phyloP scores from a whole-genome alignment of 2,888 invertebrate genomes.

The Dorcus hopei region DNA sequence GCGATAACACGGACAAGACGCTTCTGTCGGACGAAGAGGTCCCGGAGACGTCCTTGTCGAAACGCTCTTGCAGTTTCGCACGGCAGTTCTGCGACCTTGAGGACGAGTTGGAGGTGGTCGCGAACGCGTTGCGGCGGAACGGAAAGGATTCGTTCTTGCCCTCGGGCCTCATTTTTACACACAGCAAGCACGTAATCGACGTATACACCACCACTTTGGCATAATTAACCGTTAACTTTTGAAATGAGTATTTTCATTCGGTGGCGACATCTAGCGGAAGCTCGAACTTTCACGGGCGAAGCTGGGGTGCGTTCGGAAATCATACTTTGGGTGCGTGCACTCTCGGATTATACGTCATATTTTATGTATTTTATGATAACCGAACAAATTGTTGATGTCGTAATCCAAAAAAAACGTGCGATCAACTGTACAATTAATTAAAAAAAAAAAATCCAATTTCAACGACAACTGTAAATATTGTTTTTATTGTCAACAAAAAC shows the following conservation, averaged over 20 bases:
- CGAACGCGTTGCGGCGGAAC: slow-evolving; percentile 36
- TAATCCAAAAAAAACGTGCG: no score
- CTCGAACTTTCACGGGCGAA: no score
- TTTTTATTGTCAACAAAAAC: no score
- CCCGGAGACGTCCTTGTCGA: slow-evolving; percentile 31
- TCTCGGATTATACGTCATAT: no score
- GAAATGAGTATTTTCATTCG: not conserved
- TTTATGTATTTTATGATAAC: no score
- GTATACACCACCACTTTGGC: not conserved
- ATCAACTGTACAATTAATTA: no score
- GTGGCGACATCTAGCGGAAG: not conserved
- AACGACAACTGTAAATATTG: no score
- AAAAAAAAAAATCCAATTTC: no score
- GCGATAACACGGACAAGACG: slow-evolving; percentile 48
- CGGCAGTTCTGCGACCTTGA: slow-evolving; percentile 37
- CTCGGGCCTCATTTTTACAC: slow-evolving; percentile 24
- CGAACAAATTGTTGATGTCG: no score
- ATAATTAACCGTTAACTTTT: not conserved
- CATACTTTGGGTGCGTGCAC: no score
- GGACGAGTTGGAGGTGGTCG: slow-evolving; percentile 29
- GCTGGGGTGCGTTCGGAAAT: no score
- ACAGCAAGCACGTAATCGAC: not conserved
- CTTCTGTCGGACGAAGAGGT: slow-evolving; percentile 33
- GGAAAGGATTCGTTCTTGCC: slow-evolving; percentile 35
- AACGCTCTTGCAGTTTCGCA: slow-evolving; percentile 41